phyloP scores from a whole-genome alignment of 2,113 vertebrate species.

The Rhadina sibilatrix region DNA sequence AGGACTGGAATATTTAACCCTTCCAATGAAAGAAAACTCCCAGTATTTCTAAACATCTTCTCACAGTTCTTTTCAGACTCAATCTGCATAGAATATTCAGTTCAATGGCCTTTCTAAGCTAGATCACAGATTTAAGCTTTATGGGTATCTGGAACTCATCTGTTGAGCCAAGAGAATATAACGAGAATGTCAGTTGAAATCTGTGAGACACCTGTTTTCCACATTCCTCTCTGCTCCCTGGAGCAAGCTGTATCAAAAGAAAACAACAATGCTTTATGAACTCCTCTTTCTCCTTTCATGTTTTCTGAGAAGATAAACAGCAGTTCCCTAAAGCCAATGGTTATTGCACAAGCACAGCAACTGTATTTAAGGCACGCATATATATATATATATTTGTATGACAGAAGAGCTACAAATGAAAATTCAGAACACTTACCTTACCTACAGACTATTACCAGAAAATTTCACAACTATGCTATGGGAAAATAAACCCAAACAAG shows the following conservation, averaged over 20 bases:
- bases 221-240: constrained; percentile 50
- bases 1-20: neutral
- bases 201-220: constrained; percentile 48
- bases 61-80: neutral
- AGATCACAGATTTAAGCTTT: neutral
- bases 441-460: neutral
- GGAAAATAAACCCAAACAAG: neutral
- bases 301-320: constrained; percentile 28
- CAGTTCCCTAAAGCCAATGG: neutral
- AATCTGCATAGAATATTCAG: neutral
- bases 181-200: constrained; percentile 13
- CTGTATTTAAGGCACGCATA: neutral
- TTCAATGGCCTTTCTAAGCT: neutral
- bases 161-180: constrained; percentile 1
- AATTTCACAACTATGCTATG: neutral
- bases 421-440: neutral
- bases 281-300: constrained; percentile 47
- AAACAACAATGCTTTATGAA: constrained; percentile 33
- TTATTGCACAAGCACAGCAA: neutral
- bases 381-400: neutral
- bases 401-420: neutral
- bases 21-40: neutral
- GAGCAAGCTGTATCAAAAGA: constrained; percentile 58
- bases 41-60: neutral
- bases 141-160: neutral